A percentile compares a stretch with the other conserved stretches of the same genome.
Evolutionary conservation across 35 echinoderm and acorn worm genomes (phyloP).

Genomic region (Lytechinus variegatus): DNA sequence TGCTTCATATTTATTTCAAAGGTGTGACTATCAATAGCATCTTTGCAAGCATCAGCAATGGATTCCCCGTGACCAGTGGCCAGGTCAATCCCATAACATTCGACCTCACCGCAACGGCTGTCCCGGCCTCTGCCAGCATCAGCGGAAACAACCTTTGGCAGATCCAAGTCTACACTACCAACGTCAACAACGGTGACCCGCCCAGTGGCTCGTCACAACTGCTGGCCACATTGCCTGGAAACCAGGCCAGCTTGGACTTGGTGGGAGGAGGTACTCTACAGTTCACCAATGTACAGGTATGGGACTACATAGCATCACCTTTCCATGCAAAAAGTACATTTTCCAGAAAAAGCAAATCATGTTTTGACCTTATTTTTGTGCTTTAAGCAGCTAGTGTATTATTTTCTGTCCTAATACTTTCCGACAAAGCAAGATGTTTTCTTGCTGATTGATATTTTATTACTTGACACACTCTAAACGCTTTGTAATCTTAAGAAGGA

Average conservation of each 20-base stretch:
- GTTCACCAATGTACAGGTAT: conserved; percentile 27
- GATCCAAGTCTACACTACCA: conserved; percentile 73
- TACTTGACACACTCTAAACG: too few species aligned
- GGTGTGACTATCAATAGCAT: conserved; percentile 57
- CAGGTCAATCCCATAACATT: conserved; percentile 61
- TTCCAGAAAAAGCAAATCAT: too few species aligned
- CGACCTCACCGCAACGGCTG: conserved; percentile 52
- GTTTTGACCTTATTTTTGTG: too few species aligned
- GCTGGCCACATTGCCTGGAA: not conserved
- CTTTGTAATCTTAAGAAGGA: too few species aligned
- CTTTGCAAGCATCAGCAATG: conserved; percentile 33
- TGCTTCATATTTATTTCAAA: not conserved
- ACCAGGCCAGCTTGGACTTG: not conserved
- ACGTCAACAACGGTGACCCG: conserved; percentile 48
- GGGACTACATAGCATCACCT: not conserved
- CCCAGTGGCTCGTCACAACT: not conserved
- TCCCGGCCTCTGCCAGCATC: conserved; percentile 59
- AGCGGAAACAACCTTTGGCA: conserved; percentile 81
- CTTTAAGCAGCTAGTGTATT: too few species aligned
- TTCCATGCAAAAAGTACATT: too few species aligned
- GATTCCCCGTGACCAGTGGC: conserved; percentile 45
- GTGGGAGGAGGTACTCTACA: not conserved
- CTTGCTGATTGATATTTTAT: too few species aligned
- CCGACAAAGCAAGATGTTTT: too few species aligned
- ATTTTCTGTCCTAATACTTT: too few species aligned